phyloP scores from a whole-genome alignment of 2,113 vertebrate genomes.

The Eclectus roratus region DNA sequence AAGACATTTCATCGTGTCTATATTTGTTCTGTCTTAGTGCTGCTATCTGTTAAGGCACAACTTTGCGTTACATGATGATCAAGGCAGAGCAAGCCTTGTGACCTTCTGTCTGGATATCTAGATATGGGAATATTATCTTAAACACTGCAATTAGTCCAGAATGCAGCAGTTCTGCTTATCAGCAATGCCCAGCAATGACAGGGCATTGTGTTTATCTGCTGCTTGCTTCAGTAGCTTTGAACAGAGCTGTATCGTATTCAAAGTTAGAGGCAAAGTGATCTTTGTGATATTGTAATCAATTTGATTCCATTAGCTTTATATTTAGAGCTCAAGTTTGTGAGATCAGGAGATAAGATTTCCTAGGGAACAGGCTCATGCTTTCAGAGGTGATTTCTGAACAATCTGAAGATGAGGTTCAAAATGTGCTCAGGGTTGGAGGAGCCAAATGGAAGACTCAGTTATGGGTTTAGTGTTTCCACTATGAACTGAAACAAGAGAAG shows the following conservation, averaged over 20 bases:
- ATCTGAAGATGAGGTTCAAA: not conserved
- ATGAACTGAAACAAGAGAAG: not conserved
- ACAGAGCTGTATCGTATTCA: not conserved
- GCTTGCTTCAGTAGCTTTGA: not conserved
- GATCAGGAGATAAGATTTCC: not conserved
- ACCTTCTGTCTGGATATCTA: not conserved
- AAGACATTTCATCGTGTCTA: not conserved
- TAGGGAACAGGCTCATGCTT: not conserved
- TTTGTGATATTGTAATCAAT: not conserved
- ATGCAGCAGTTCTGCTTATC: not conserved
- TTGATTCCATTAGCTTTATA: not conserved
- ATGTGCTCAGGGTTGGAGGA: not conserved
- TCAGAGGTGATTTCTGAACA: not conserved
- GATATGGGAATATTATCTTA: not conserved
- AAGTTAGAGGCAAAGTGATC: not conserved
- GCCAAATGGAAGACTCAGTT: not conserved
- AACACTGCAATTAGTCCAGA: not conserved
- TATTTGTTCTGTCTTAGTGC: not conserved
- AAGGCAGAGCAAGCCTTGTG: not conserved
- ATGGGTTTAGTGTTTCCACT: not conserved
- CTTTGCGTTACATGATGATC: not conserved
- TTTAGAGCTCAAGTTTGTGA: not conserved
- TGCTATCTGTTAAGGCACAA: not conserved
- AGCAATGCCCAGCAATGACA: not conserved
- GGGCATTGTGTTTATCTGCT: not conserved